phyloP scores from a whole-genome alignment of 1,140 invertebrate genomes.

The Acromyrmex echinatior region DNA sequence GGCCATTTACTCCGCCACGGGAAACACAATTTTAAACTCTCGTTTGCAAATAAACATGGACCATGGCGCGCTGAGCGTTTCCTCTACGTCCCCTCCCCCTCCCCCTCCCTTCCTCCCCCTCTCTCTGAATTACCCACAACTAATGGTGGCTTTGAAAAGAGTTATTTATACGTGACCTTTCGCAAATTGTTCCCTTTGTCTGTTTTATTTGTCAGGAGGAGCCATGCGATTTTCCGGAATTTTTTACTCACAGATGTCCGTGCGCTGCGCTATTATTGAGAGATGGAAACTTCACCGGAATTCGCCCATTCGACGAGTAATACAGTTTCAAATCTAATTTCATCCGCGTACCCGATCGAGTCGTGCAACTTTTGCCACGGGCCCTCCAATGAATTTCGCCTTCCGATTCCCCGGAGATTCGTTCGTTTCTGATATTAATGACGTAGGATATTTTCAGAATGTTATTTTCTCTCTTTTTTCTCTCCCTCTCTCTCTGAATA shows the following conservation, averaged over 20 bases:
- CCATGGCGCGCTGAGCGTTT: not conserved
- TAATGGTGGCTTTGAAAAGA: slow-evolving; percentile 25
- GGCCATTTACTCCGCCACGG: slow-evolving; percentile 47
- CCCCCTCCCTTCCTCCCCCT: too few species aligned
- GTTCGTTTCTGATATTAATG: slow-evolving; percentile 34
- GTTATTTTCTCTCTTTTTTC: slow-evolving; percentile 17
- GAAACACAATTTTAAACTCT: slow-evolving; percentile 58
- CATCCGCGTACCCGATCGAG: slow-evolving; percentile 17
- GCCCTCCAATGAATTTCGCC: slow-evolving; percentile 21
- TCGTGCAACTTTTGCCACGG: slow-evolving; percentile 25
- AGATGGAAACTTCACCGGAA: slow-evolving; percentile 38
- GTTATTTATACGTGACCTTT: slow-evolving; percentile 47
- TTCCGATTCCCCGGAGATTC: slow-evolving; percentile 27
- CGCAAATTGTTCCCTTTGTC: slow-evolving; percentile 7
- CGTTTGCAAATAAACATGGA: slow-evolving; percentile 56
- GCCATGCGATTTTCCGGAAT: slow-evolving; percentile 19
- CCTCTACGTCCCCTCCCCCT: too few species aligned
- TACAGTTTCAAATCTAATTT: slow-evolving; percentile 55
- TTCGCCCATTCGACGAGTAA: slow-evolving; percentile 40
- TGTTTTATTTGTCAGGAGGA: slow-evolving; percentile 1
- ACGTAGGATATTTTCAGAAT: not conserved
- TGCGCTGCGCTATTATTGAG: not conserved
- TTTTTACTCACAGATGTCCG: slow-evolving; percentile 1
- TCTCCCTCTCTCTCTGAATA: not conserved
- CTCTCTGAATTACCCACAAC: not conserved